Evolutionary conservation across 2,113 vertebrate genomes (phyloP), one percentile per base, ranked within the genome.

Genomic region (Kryptolebias marmoratus): DNA sequence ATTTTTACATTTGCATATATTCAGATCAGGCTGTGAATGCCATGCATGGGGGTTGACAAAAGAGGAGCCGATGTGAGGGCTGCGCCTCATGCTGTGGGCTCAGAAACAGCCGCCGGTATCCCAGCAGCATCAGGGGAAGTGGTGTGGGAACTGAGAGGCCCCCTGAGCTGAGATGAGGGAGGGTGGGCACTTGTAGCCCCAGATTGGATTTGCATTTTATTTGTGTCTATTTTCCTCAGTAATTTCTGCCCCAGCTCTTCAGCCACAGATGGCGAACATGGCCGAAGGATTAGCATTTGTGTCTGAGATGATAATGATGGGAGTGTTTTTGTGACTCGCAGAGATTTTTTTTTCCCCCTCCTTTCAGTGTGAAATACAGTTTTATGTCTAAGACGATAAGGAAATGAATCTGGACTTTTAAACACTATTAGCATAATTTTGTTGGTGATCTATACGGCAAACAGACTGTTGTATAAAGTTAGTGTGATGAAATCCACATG

Each of bases 1-100:
- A 77, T 74, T 62, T 84, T 78, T 76, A 58, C 58, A 91, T 94
- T 93, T 94, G 92, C 93, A 93, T 94, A 90, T 93, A 94, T 93
- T 94, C 87, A 93, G 90, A 94, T 94, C 55, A 84, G 61, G 10
- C 54, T 64, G 75, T 89, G 87, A 90, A 89, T 86, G 83, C 72
- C 77, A 60, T 75, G 90, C 88, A 84, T 36, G 80, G 76, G 83
- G 39, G 62, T 63, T 79, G 84, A 85, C 91, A 91, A 93, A 93
- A 90, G 87, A 80, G 72, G 13, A 75, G 61, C 89, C 90, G 90
- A 91, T 90, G 70, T 79, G 85, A 80, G 73, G 77, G 61, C 80
- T 42, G 87, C 73, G 68, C 77, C 85, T 75, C 83, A 42, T 42
- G 76, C 81, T 67, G 81, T 54, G 60, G 70, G 66, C 84, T 81